These are phyloP conservation scores for Papilio polytes DNA, from an alignment of 1,140 invertebrate species.

Conservation along the genomic window DNA sequence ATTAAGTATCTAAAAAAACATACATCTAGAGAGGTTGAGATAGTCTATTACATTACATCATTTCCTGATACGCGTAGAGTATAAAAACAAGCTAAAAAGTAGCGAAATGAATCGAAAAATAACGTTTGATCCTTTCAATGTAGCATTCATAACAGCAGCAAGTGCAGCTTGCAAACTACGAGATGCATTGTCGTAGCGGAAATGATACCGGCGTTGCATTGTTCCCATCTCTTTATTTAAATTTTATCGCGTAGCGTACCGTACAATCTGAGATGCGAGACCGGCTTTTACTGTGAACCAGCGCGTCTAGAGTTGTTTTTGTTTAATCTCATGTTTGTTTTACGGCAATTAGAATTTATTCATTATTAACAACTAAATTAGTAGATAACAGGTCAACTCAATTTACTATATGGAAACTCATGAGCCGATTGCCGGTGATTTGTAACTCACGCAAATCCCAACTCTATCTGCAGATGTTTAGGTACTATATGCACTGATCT, in stretches of 20 bases:
- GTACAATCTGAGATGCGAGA: constrained; percentile 29
- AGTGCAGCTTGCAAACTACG: constrained; percentile 24
- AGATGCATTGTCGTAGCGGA: constrained; percentile 32
- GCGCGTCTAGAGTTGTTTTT: constrained; percentile 3
- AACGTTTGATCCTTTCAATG: constrained; percentile 32
- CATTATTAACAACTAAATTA: background rate
- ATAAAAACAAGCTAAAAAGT: background rate
- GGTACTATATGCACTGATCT: too few relatives aligned
- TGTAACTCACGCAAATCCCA: too few relatives aligned
- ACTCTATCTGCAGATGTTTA: too few relatives aligned
- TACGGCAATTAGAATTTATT: constrained; percentile 11
- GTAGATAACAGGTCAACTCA: too few relatives aligned
- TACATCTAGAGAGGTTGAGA: too few relatives aligned
- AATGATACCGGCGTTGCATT: constrained; percentile 35
- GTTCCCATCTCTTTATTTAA: constrained; percentile 37
- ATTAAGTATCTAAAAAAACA: too few relatives aligned
- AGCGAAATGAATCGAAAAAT: constrained; percentile 23
- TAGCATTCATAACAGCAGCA: constrained; percentile 28
- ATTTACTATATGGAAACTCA: too few relatives aligned
- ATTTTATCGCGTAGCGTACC: constrained; percentile 25
- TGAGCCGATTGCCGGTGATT: too few relatives aligned
- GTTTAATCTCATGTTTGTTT: constrained; percentile 9
- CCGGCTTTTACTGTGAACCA: constrained; percentile 1
- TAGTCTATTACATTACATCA: background rate
- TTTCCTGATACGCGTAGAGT: background rate